Evolutionary conservation across 1,140 invertebrate species (phyloP), one percentile per base, ranked within the genome.

Genomic region (Microvelia longipes): DNA sequence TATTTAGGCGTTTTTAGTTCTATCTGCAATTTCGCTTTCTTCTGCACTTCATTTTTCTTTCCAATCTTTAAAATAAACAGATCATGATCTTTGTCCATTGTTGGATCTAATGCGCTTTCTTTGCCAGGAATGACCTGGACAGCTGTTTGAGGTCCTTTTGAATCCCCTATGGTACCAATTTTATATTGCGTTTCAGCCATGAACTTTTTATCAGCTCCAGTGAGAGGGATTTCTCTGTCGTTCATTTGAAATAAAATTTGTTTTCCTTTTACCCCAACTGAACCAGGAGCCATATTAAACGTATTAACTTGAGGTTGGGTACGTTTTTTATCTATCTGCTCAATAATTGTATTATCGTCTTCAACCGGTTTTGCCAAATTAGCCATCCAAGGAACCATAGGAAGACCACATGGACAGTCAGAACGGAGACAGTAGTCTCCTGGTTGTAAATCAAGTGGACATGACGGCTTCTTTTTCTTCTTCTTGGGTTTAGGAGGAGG

Each of bases 401-500:
- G 62, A 2, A 64, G 25, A 64, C 62, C 62, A 24, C 62, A 64
- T 13, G 68, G 68, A 26, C 68, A 69, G 24, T 29, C 68, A 1
- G 2, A 2, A 15, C 29, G 28, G 2, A 69, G 14, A 24, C 68
- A 69, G n/a, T 69, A 63, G 62, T 69, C 25, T 63, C 61, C 61
- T 26, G 28, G 68, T 27, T 13, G 14, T 29, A 19, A 25, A 13
- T 64, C 15, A 19, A 69, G 28, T 11, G 70, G 70, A 26, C 70
- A 71, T 27, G 67, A 69, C 25, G 68, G 68, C 29, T 68, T 68
- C 28, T 71, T 71, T 25, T 30, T 64, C 19, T 24, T 25, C n/a
- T 29, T 29, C 25, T 61, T 15, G 1, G 61, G 60, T 11, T 27
- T 29, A 67, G 68, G 68, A n/a, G 64, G 64, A 61, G 35, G 61